Conservation (phyloP, 2,113 vertebrate species). For the Heterochromis multidens region DNA sequence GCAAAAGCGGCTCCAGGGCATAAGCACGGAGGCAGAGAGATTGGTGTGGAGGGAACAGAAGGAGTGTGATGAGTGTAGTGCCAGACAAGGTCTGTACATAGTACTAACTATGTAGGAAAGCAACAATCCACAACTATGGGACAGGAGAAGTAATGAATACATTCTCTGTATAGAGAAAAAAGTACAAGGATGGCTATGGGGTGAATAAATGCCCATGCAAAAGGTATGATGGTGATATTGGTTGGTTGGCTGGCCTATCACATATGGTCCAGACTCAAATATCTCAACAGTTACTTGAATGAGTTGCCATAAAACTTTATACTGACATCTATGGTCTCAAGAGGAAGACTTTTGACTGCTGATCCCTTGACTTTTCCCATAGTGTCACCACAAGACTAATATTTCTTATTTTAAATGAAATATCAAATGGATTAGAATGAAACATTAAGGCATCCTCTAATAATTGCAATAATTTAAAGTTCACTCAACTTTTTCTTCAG, state of each 20-base stretch:
- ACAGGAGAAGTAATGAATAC: not conserved
- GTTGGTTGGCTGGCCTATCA: not conserved
- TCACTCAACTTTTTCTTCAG: not conserved
- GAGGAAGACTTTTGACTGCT: not conserved
- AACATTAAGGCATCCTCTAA: not conserved
- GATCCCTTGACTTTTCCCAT: not conserved
- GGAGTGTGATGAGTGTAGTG: conserved; percentile 15
- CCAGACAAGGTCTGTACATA: not conserved
- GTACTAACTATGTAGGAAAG: not conserved
- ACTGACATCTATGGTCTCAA: not conserved
- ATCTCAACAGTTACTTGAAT: not conserved
- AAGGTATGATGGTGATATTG: not conserved
- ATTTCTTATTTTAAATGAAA: not conserved
- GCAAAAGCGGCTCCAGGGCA: conserved; percentile 4
- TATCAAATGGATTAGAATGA: not conserved
- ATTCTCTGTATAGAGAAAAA: not conserved
- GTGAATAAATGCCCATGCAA: not conserved
- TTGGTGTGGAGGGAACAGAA: not conserved
- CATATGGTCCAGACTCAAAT: not conserved
- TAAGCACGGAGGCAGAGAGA: conserved; percentile 17
- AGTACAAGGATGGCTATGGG: not conserved
- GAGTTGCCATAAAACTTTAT: not conserved
- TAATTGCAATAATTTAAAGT: not conserved
- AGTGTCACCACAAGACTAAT: not conserved
- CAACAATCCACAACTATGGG: not conserved